These are phyloP conservation scores for Chamaetylas fuelleborni DNA, from an alignment of 2,113 vertebrate genomes.

Conservation along the genomic window DNA sequence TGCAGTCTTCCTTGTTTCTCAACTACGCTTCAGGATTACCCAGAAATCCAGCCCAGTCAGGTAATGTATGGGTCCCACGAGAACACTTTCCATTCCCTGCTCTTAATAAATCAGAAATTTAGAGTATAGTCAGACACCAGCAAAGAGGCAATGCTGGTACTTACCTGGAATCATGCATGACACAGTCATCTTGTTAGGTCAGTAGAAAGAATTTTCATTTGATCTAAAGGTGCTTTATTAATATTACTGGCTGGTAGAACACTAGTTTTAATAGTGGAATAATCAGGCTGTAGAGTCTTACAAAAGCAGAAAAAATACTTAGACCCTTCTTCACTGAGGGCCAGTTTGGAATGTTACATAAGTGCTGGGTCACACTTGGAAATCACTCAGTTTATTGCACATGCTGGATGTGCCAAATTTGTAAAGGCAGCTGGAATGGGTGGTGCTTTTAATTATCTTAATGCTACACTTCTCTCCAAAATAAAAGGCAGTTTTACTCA, in stretches of 20 bases:
- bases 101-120: background rate
- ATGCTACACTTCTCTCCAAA: background rate
- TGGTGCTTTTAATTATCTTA: background rate
- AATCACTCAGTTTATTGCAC: background rate
- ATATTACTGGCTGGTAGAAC: background rate
- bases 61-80: background rate
- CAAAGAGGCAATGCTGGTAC: background rate
- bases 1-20: background rate
- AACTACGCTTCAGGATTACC: background rate
- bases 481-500: background rate
- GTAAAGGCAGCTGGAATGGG: background rate
- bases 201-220: background rate
- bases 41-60: background rate
- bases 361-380: background rate
- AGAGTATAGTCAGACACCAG: background rate
- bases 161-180: background rate
- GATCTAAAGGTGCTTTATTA: background rate
- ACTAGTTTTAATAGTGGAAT: background rate
- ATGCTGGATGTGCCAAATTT: background rate
- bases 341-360: rapidly evolving
- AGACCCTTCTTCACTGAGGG: background rate
- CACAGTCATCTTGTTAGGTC: background rate
- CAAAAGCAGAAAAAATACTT: background rate
- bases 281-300: background rate
- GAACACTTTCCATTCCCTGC: background rate